Evolutionary conservation across 2,888 invertebrate genomes (phyloP).

Genomic region (Spatulosminthurus flaviceps): DNA sequence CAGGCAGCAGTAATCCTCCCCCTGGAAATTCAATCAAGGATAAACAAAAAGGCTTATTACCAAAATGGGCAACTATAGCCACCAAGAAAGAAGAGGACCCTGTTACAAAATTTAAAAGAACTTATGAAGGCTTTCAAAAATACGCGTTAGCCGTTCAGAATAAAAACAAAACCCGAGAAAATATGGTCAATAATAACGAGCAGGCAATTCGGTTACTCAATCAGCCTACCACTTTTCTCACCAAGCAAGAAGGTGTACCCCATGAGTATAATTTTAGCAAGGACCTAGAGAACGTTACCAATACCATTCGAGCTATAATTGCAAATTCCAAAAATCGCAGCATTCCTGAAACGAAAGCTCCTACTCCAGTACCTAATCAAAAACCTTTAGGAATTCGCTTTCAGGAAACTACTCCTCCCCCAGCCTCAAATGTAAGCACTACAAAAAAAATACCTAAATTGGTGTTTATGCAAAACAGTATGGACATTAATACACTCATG

Average conservation of each 20-base stretch:
- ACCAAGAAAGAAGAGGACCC: slow-evolving; percentile 12
- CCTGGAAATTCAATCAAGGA: background rate
- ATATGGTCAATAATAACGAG: too few species aligned
- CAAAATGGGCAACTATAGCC: slow-evolving; percentile 19
- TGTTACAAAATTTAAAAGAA: background rate
- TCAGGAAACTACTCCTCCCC: background rate
- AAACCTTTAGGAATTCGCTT: background rate
- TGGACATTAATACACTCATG: background rate
- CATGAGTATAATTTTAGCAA: background rate
- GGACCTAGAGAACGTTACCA: background rate
- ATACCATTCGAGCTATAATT: slow-evolving; percentile 18
- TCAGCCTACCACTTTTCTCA: too few species aligned
- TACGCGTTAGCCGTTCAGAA: background rate
- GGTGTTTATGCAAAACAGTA: background rate
- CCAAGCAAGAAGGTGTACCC: background rate
- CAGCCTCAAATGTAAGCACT: background rate
- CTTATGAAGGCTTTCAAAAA: background rate
- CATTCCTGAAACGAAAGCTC: background rate
- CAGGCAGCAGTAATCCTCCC: background rate
- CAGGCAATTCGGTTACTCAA: too few species aligned
- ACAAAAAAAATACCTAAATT: background rate
- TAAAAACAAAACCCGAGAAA: too few species aligned
- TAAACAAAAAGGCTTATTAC: background rate
- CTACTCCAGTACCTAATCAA: background rate
- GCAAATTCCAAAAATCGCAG: background rate